Evolutionary conservation across 2,888 invertebrate genomes (phyloP).

Genomic region (Asteroscopus sphinx): DNA sequence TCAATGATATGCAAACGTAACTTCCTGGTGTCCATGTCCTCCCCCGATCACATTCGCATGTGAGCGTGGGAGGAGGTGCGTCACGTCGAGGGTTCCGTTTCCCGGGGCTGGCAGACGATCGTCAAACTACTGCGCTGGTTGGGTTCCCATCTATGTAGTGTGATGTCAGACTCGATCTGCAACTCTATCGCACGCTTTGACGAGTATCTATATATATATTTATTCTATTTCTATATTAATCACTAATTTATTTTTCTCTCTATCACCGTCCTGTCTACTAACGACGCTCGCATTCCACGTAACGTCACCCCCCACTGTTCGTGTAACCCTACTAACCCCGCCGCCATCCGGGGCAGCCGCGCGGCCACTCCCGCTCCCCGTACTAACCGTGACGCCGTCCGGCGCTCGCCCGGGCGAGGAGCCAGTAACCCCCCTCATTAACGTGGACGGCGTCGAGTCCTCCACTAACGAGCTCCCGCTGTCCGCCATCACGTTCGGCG

Average conservation of each 20-base stretch:
- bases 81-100: conserved; percentile 61
- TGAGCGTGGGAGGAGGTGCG: conserved; percentile 70
- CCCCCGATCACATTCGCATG: conserved; percentile 68
- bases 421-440: conserved; percentile 78
- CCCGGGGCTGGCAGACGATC: conserved; percentile 64
- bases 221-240: conserved; percentile 67
- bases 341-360: conserved; percentile 45
- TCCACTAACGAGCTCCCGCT: conserved; percentile 92
- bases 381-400: conserved; percentile 65
- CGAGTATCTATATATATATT: conserved; percentile 63
- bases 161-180: conserved; percentile 63
- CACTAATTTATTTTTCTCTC: conserved; percentile 76
- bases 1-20: conserved; percentile 55
- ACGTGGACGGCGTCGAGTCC: conserved; percentile 87
- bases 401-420: conserved; percentile 65
- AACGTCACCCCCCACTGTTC: conserved; percentile 62
- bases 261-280: conserved; percentile 75
- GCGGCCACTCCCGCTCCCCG: conserved; percentile 52
- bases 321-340: conserved; percentile 57
- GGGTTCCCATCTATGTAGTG: conserved; percentile 60
- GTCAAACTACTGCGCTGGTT: conserved; percentile 70
- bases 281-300: conserved; percentile 74
- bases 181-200: conserved; percentile 70
- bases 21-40: conserved; percentile 65
- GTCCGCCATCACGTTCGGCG: conserved; percentile 89